phyloP scores from a whole-genome alignment of 1,140 invertebrate species.

The Schlechtendalia chinensis region DNA sequence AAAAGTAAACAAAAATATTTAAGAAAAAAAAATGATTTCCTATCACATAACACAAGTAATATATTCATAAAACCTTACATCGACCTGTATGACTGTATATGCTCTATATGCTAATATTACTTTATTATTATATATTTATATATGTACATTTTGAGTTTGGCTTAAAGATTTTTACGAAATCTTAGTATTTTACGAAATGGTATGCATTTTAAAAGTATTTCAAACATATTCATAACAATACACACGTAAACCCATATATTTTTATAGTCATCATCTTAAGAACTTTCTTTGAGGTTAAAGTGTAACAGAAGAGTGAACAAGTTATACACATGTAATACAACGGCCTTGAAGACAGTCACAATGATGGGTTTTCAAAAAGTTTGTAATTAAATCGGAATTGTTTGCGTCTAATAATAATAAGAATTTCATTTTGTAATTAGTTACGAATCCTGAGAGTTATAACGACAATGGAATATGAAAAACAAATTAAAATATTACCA shows the following conservation, averaged over 20 bases:
- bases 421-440: neutral
- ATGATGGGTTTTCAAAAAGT: neutral
- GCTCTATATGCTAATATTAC: too few species aligned
- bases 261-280: neutral
- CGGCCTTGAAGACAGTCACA: neutral
- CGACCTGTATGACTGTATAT: too few species aligned
- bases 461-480: neutral
- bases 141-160: too few species aligned
- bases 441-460: neutral
- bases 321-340: neutral
- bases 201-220: neutral
- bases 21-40: too few species aligned
- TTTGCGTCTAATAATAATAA: neutral
- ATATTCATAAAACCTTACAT: too few species aligned
- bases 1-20: too few species aligned
- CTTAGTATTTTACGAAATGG: neutral
- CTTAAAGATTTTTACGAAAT: too few species aligned
- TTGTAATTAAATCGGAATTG: neutral
- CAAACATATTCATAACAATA: neutral
- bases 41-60: too few species aligned
- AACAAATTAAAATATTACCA: constrained; percentile 4
- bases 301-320: neutral
- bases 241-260: neutral
- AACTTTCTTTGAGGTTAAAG: neutral
- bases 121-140: too few species aligned